These are phyloP conservation scores for Eupelmus urozonus DNA, from an alignment of 2,888 invertebrate species.

Conservation along the genomic window DNA sequence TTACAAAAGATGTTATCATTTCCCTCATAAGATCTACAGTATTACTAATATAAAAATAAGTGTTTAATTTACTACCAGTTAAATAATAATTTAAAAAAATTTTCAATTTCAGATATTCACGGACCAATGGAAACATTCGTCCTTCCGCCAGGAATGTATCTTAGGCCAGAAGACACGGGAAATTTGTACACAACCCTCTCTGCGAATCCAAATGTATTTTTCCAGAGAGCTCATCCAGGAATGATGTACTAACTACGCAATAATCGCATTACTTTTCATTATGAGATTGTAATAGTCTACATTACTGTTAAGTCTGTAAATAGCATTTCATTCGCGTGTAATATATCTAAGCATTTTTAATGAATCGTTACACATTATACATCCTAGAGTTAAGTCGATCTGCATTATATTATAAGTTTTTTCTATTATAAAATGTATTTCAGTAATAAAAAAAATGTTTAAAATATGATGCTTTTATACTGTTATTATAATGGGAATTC, in stretches of 20 bases:
- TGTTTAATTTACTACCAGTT: background rate
- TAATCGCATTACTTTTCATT: slow-evolving; percentile 11
- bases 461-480: background rate
- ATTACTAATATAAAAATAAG: no score
- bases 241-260: slow-evolving; percentile 89
- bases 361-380: slow-evolving; percentile 11
- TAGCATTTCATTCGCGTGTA: slow-evolving; percentile 41
- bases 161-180: slow-evolving; percentile 87
- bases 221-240: slow-evolving; percentile 93
- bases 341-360: slow-evolving; percentile 30
- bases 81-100: slow-evolving; percentile 8
- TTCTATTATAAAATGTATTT: slow-evolving; percentile 31
- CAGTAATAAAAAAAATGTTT: slow-evolving; percentile 25
- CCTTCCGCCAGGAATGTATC: slow-evolving; percentile 83
- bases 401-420: background rate
- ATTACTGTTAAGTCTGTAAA: slow-evolving; percentile 35
- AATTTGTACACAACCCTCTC: slow-evolving; percentile 92
- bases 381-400: slow-evolving; percentile 10
- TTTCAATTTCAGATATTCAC: slow-evolving; percentile 70
- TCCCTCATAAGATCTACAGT: no score
- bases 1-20: no score
- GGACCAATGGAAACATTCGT: slow-evolving; percentile 73
- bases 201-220: slow-evolving; percentile 94
- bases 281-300: slow-evolving; percentile 15
- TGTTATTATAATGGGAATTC: no score